Conservation (phyloP, 2,888 invertebrate species). For the Temnothorax rugatulus region DNA sequence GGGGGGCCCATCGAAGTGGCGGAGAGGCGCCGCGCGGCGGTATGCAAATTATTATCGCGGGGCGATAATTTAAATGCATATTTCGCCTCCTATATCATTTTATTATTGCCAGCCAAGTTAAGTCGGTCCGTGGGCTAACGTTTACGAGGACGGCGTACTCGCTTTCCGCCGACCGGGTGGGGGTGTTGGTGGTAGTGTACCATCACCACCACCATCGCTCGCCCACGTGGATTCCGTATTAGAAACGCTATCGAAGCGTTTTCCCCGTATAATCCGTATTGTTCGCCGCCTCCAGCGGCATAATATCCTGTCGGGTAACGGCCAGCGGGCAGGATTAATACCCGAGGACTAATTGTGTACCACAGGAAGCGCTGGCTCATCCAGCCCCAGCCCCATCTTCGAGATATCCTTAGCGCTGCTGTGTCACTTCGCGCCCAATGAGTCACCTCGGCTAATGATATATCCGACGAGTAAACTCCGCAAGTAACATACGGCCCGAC, state of each 20-base stretch:
- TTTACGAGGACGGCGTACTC: constrained; percentile 76
- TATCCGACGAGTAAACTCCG: constrained; percentile 36
- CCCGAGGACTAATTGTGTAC: constrained; percentile 80
- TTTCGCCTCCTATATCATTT: constrained; percentile 86
- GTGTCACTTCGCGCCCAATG: constrained; percentile 63
- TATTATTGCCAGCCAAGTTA: constrained; percentile 86
- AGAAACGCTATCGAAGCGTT: constrained; percentile 83
- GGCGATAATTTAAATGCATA: constrained; percentile 87
- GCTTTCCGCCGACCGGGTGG: constrained; percentile 18
- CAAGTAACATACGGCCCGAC: constrained; percentile 16
- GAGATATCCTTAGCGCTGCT: constrained; percentile 62
- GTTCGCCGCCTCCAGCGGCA: constrained; percentile 81
- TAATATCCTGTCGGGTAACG: constrained; percentile 82
- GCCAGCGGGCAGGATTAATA: constrained; percentile 80
- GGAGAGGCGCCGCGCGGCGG: constrained; percentile 81
- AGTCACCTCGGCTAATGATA: constrained; percentile 67
- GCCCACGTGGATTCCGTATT: constrained; percentile 73
- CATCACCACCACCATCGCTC: constrained; percentile 20
- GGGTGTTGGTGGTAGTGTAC: constrained; percentile 30
- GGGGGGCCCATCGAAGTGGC: constrained; percentile 77
- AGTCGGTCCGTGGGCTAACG: constrained; percentile 81
- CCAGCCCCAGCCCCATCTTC: constrained; percentile 68
- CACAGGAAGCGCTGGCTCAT: constrained; percentile 75
- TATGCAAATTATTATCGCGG: constrained; percentile 86
- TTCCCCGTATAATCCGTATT: constrained; percentile 83